Base-by-base conservation (phyloP, 2,113 vertebrate species). In the Brachirus orientalis region DNA sequence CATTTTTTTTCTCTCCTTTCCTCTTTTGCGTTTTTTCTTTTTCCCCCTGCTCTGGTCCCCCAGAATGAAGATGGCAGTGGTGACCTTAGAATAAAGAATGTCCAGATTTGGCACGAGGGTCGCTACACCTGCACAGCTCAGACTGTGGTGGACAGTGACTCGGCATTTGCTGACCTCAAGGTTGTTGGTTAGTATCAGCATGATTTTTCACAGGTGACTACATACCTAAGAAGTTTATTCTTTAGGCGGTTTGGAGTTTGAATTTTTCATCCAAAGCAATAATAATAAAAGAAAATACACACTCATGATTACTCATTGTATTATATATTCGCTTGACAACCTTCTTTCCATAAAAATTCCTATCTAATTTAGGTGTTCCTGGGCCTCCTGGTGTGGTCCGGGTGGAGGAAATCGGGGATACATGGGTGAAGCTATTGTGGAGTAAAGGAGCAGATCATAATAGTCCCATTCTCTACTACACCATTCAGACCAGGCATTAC, bases 131-230 rank as follows among this genome's bases (percentile, higher is more conserved):
- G 98, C 88, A 97, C 94, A 0, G 95, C 97, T 18, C 96, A 98
- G 90, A 97, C 97, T 0, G 98, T 97, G 28, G 98, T 98, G 84
- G 98, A 99, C 90, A 97, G 94, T n/a, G 94, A 95, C 14, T 93
- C 93, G 0, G 95, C 95, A 10, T 95, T 94, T 0, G 96, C 96
- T 43, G 96, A 98, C 77, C 95, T 99, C 20, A 95, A 95, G 57
- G 92, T 99, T 54, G 92, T 94, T 93, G 98, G 98, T 99, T 88
- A 92, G 94, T 89, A 11, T 14, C 45, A 37, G 0, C 19, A 33
- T 40, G n/a, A n/a, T n/a, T n/a, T n/a, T n/a, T n/a, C 10, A 17
- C 8, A 54, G n/a, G 43, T 6, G 5, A 37, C n/a, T 7, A 22
- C 3, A 4, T 8, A 46, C 47, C 0, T 1, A 10, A 4, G 4